These are phyloP conservation scores for Drosophila longiperda DNA, from an alignment of 2,888 invertebrate genomes.

Conservation along the genomic window DNA sequence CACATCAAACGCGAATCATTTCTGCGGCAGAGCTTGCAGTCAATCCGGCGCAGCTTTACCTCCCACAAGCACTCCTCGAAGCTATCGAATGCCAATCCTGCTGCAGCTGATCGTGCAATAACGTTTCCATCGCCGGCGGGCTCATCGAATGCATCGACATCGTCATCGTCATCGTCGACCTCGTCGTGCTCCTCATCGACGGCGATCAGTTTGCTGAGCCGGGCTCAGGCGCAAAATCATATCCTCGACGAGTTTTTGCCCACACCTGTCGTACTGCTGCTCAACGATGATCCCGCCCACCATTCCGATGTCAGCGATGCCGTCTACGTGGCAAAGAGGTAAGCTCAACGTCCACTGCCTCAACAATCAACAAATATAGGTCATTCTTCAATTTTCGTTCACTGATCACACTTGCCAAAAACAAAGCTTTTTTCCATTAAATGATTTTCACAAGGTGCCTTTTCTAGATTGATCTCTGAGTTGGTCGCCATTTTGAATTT, in stretches of 20 bases:
- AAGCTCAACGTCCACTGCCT: conserved; percentile 28
- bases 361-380: background rate
- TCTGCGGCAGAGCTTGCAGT: conserved; percentile 79
- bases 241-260: conserved; percentile 54
- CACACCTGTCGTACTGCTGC: conserved; percentile 52
- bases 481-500: background rate
- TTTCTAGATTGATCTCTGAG: background rate
- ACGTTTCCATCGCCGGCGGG: conserved; percentile 23
- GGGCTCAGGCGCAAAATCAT: conserved; percentile 55
- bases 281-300: conserved; percentile 44
- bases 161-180: conserved; percentile 36
- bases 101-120: background rate
- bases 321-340: conserved; percentile 25
- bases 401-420: background rate
- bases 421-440: background rate
- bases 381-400: background rate
- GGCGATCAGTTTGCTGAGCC: conserved; percentile 53
- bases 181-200: conserved; percentile 53
- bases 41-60: conserved; percentile 80
- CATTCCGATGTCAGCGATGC: conserved; percentile 23
- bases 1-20: conserved; percentile 80
- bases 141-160: conserved; percentile 51
- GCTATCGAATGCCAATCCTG: conserved; percentile 15
- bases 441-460: too few relatives aligned
- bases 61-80: conserved; percentile 63